Evolutionary conservation across 2,888 invertebrate genomes (phyloP).

Genomic region (Dynastes hyllus): DNA sequence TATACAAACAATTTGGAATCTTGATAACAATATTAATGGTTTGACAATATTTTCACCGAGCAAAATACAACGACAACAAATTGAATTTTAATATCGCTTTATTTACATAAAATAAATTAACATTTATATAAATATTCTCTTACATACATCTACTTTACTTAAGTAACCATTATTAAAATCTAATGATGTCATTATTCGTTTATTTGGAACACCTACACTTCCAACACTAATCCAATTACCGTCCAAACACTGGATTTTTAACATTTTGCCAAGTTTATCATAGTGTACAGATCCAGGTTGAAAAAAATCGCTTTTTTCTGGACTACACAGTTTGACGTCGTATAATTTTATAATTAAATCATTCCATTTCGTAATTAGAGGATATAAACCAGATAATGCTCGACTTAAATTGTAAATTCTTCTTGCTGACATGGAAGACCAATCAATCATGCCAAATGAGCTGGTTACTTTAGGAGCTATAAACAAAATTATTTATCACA

Average conservation of each 20-base stretch:
- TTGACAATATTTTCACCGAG: no score
- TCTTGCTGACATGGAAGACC: slow-evolving; percentile 77
- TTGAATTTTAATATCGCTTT: not conserved
- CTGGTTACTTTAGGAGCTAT: slow-evolving; percentile 84
- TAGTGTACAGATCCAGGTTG: slow-evolving; percentile 77
- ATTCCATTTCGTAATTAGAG: slow-evolving; percentile 77
- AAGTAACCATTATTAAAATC: slow-evolving; percentile 93
- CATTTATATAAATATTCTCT: slow-evolving; percentile 68
- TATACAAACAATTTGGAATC: no score
- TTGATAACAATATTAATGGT: no score
- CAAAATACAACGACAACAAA: no score
- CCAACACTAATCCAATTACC: slow-evolving; percentile 78
- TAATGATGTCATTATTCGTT: slow-evolving; percentile 81
- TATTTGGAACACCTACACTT: slow-evolving; percentile 79
- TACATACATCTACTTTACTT: slow-evolving; percentile 72
- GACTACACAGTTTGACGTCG: slow-evolving; percentile 66
- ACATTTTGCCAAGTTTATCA: slow-evolving; percentile 73
- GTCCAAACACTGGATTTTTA: slow-evolving; percentile 81
- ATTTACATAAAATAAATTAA: not conserved
- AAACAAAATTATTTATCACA: not conserved
- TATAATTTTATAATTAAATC: slow-evolving; percentile 77
- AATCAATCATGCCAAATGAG: slow-evolving; percentile 77
- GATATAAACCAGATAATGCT: slow-evolving; percentile 79
- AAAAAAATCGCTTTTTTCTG: slow-evolving; percentile 33
- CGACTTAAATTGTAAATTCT: slow-evolving; percentile 83